Base-by-base conservation (phyloP, 2,888 invertebrate genomes). In the Calliscelio sp. region DNA sequence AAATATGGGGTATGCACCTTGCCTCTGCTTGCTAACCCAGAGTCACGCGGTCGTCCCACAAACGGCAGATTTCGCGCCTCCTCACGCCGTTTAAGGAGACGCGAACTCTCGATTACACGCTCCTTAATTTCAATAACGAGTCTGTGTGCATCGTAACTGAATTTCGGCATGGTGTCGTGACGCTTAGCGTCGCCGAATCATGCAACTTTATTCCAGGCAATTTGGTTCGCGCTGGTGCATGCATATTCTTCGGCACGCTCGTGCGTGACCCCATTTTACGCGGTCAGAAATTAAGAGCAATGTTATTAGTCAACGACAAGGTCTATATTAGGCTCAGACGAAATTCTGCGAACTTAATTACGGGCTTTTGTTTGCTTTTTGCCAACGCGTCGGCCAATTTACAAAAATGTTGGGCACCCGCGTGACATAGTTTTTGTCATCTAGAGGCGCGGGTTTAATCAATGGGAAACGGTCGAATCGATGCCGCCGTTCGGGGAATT, bases 71-170 rank as follows among this genome's bases (percentile, higher is more conserved):
- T 90, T 89, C 87, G 88, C 89, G 88, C 86, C 87, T 86, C 86
- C 85, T 84, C 80, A 73, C 53, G 38, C 89, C 90, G 89, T 90
- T 91, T 91, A 90, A 88, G 91, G 91, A 81, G 81, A 85, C 84
- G 80, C 84, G 77, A 63, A 74, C 53, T 66, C 68, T 81, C 87
- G 90, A 91, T 91, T 90, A 89, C 89, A 88, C 89, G 89, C 88
- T 86, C 88, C 86, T 90, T 90, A 89, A 91, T 91, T 91, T 90
- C 90, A 89, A 89, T 91, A 91, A 90, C 89, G 85, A 89, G 88
- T 84, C 46, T 32, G 68, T 63, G 44, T 73, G 32, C 66, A 55
- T 51, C 75, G 80, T 49, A 77, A 75, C 81, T 75, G 75, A 53
- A 81, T 86, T 86, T 79, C 41, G 66, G 63, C 61, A n/a, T n/a